Evolutionary conservation across 1,140 invertebrate species (phyloP).

Genomic region (Zelostemma sp.): DNA sequence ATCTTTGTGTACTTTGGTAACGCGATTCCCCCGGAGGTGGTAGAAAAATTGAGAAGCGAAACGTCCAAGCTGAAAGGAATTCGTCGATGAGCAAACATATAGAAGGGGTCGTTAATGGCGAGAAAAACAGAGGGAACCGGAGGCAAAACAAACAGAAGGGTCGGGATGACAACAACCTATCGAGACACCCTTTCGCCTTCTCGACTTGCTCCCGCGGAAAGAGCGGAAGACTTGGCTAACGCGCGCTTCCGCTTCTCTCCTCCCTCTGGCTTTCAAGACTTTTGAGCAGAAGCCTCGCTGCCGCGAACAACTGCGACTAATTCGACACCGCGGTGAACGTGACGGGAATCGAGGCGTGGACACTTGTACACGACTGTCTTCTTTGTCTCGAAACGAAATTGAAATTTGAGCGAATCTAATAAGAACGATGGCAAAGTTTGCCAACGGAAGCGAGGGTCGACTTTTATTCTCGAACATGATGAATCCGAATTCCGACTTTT

Average conservation of each 20-base stretch:
- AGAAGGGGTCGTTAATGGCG: conserved; percentile 56
- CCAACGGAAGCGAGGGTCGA: background rate
- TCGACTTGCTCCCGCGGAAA: conserved; percentile 32
- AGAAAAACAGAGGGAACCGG: conserved; percentile 56
- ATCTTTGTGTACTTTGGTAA: conserved; percentile 37
- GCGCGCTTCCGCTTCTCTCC: conserved; percentile 32
- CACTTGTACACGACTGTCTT: background rate
- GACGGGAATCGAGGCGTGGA: conserved; percentile 32
- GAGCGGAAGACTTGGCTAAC: conserved; percentile 29
- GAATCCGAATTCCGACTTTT: too few species aligned
- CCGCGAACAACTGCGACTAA: conserved; percentile 50
- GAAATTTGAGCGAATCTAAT: background rate
- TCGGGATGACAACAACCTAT: conserved; percentile 46
- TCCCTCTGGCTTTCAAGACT: conserved; percentile 14
- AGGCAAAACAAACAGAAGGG: conserved; percentile 56
- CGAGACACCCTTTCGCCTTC: conserved; percentile 38
- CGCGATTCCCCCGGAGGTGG: conserved; percentile 28
- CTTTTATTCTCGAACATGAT: too few species aligned
- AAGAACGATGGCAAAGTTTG: too few species aligned
- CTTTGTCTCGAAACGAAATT: background rate
- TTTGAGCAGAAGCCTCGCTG: conserved; percentile 25
- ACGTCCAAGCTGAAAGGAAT: conserved; percentile 34
- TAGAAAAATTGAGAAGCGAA: conserved; percentile 8
- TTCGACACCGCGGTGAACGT: conserved; percentile 42
- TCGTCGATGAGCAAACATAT: conserved; percentile 42